Conservation (phyloP, 2,888 invertebrate genomes). For the Alloscopus bannaensis region DNA sequence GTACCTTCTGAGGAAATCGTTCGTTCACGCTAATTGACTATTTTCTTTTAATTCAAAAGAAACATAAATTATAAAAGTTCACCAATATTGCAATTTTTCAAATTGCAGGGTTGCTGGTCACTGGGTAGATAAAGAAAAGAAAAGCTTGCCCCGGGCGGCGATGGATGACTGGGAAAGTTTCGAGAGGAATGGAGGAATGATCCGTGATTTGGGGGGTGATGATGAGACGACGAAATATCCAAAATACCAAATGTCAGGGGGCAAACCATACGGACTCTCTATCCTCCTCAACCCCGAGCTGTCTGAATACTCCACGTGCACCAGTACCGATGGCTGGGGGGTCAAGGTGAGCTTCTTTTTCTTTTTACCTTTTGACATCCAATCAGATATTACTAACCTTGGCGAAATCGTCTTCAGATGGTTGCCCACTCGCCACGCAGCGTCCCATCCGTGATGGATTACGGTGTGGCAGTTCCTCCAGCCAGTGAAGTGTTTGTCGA, state of each 20-base stretch:
- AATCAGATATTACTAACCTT: too few relatives aligned
- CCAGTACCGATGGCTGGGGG: constrained; percentile 6
- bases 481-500: constrained; percentile 46
- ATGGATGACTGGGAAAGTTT: constrained; percentile 6
- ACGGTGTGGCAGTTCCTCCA: constrained; percentile 24
- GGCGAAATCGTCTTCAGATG: too few relatives aligned
- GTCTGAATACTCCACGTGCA: constrained; percentile 5
- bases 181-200: not conserved
- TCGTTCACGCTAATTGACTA: too few relatives aligned
- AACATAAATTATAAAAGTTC: not conserved
- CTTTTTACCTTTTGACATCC: too few relatives aligned
- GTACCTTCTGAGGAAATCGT: constrained; percentile 5
- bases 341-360: too few relatives aligned
- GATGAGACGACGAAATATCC: not conserved
- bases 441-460: constrained; percentile 30
- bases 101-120: not conserved
- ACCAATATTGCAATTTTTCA: not conserved
- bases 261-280: not conserved
- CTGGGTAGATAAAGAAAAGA: not conserved
- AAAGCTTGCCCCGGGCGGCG: not conserved
- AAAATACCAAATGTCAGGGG: constrained; percentile 4
- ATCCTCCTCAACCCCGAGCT: constrained; percentile 12
- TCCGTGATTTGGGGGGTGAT: not conserved
- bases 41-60: not conserved
- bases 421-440: constrained; percentile 43